Conservation (phyloP, 2,888 invertebrate genomes). For the Eupsilia transversa region DNA sequence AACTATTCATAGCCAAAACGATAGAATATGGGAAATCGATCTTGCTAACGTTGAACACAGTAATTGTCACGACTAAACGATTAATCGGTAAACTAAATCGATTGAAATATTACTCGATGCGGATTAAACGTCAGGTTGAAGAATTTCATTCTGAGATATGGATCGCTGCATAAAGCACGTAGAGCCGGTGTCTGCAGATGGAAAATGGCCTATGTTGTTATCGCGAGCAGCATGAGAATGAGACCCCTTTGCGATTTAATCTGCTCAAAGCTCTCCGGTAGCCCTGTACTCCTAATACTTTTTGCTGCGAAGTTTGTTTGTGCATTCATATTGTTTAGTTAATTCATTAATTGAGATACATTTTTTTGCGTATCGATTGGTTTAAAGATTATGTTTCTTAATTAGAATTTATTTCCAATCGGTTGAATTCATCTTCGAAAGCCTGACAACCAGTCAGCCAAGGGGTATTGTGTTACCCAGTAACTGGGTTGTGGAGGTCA, state of each 20-base stretch:
- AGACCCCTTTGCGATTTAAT: conserved; percentile 83
- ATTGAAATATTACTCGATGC: conserved; percentile 52
- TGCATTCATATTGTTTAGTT: conserved; percentile 14
- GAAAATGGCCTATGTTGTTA: conserved; percentile 76
- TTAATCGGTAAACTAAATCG: conserved; percentile 54
- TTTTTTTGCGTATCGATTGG: neutral
- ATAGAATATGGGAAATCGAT: conserved; percentile 9
- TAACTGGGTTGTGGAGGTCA: too few relatives aligned
- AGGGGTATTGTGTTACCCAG: too few relatives aligned
- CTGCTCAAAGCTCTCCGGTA: conserved; percentile 75
- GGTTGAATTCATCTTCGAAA: neutral
- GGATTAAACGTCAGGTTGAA: conserved; percentile 60
- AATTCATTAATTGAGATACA: conserved; percentile 13
- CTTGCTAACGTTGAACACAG: neutral
- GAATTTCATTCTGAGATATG: conserved; percentile 66
- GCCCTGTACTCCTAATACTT: conserved; percentile 75
- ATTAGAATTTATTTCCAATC: neutral
- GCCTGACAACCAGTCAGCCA: too few relatives aligned
- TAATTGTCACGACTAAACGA: conserved; percentile 39
- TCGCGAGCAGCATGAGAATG: conserved; percentile 78
- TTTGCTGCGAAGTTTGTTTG: conserved; percentile 68
- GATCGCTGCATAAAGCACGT: conserved; percentile 69
- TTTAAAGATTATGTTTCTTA: conserved; percentile 5
- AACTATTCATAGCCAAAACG: neutral
- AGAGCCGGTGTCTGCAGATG: conserved; percentile 69